Evolutionary conservation across 2,797 vertebrate genomes (phyloP).

Genomic region (Danio kyathit): DNA sequence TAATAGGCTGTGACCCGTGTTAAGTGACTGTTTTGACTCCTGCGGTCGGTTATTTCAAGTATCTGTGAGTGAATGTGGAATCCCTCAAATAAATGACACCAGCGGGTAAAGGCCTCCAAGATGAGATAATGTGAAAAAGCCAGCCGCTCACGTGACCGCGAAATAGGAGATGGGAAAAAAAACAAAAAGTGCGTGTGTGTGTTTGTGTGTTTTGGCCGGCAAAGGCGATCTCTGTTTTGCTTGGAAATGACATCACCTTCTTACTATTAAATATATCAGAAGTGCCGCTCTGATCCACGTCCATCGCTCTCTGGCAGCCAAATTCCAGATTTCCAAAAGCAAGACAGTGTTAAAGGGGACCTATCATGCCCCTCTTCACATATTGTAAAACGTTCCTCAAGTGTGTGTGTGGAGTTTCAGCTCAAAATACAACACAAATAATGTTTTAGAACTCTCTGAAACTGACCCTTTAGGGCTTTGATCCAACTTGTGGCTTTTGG

Average conservation of each 20-base stretch:
- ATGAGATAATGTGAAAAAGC: constrained; percentile 74
- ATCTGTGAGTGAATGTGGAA: constrained; percentile 33
- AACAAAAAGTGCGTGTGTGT: constrained; percentile 42
- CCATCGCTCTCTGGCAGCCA: constrained; percentile 65
- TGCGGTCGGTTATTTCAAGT: constrained; percentile 36
- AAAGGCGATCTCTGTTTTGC: constrained; percentile 78
- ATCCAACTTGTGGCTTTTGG: too few species aligned
- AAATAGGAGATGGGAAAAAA: constrained; percentile 74
- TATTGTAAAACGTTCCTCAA: too few species aligned
- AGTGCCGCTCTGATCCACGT: constrained; percentile 63
- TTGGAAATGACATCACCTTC: constrained; percentile 81
- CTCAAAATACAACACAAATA: too few species aligned
- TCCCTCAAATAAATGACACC: constrained; percentile 49
- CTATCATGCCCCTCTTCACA: too few species aligned
- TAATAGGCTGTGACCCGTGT: constrained; percentile 36
- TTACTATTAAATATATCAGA: constrained; percentile 80
- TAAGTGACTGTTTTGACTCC: constrained; percentile 51
- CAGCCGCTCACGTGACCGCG: constrained; percentile 66
- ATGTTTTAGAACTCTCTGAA: too few species aligned
- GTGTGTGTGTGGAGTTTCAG: too few species aligned
- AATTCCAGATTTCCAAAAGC: constrained; percentile 66
- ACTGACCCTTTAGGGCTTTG: too few species aligned
- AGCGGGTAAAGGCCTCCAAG: constrained; percentile 51
- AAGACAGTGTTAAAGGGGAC: constrained; percentile 59
- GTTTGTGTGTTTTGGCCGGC: constrained; percentile 65